Base-by-base conservation (phyloP, 2,888 invertebrate species). In the Villa cingulata region DNA sequence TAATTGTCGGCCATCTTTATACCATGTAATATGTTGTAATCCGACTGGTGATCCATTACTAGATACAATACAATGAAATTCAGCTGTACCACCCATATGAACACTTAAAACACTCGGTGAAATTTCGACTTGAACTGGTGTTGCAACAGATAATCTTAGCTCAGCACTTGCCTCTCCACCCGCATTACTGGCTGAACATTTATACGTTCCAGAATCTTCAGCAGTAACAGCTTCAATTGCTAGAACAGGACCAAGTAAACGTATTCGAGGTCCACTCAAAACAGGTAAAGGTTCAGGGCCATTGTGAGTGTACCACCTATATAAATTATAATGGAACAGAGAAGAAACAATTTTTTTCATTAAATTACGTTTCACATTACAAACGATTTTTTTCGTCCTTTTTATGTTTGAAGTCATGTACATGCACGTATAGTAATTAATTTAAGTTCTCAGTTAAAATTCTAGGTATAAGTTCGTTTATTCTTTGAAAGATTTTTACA, bases 11-110 rank as follows among this genome's bases (percentile, higher is more conserved):
- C 80, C 80, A 62, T 79, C 80, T 68, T 82, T 82, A 70, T 78
- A 82, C 77, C 77, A 78, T 39, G 74, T 73, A 46, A 77, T 72
- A 56, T 74, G 74, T 59, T 75, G 74, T 57, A 73, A 69, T 37
- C 73, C 72, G 50, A 73, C 70, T 50, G 74, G 72, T 42, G 74
- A 73, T 49, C 72, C 73, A 55, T 74, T 74, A 39, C 74, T 72
- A 14, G 75, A 73, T 34, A 77, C 75, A 34, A 74, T 60, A 62
- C 82, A 83, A 41, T 76, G 75, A 65, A 86, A 83, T 60, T 80
- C 79, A 1, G 85, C 86, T 50, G 78, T 77, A 43, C 81, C 81
- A 5, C 81, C 84, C 66, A 85, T 78, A 63, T 85, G 83, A 32
- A 85, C 81, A 55, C 80, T 81, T 42, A 81, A 66, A 50, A 80